Evolutionary conservation across 2,888 invertebrate species (phyloP), one percentile per base, ranked within the genome.

Genomic region (Patella depressa): DNA sequence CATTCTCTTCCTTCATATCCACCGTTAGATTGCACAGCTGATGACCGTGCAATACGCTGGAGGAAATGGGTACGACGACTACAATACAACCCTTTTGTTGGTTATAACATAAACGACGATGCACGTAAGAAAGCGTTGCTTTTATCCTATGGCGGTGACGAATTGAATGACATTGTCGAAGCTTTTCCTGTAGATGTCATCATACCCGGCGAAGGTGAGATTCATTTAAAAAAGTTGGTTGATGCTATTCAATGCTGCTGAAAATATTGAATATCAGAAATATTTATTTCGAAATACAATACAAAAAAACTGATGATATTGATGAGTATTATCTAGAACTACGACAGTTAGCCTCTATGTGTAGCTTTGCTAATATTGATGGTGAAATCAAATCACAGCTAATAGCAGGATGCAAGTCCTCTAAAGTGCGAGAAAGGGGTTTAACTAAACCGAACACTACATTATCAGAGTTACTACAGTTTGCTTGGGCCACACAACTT

Each of bases 61-160:
- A 73, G 54, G 15, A 73, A 73, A 54, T 73, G 53, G 73, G 53
- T 45, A 73, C 7, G 19, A n/a, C 17, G 73, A 7, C 55, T 73
- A n/a, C n/a, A 55, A 15, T 1, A 24, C 24, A 55, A 45, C 55
- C n/a, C 54, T 3, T 73, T 73, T 24, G n/a, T 55, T 53, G 73
- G 53, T 24, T 73, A 73, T 7, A 1, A 73, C 55, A 54, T 73
- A 14, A 53, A 9, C 53, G 55, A 53, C 2, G 54, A 73, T 15
- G 17, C 14, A 19, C 53, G 54, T 17, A 73, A 73, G 24, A 73
- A 73, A 15, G 73, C 73, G 11, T 15, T 55, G n/a, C 9, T 73
- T 17, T 24, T 73, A 19, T 53, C 73, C 7, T 73, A 53, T 73
- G 73, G 73, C 12, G 73, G 73, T 15, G 11, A 57, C 15, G 57